Base-by-base conservation (phyloP, 2,113 vertebrate species). In the Laticauda colubrina region DNA sequence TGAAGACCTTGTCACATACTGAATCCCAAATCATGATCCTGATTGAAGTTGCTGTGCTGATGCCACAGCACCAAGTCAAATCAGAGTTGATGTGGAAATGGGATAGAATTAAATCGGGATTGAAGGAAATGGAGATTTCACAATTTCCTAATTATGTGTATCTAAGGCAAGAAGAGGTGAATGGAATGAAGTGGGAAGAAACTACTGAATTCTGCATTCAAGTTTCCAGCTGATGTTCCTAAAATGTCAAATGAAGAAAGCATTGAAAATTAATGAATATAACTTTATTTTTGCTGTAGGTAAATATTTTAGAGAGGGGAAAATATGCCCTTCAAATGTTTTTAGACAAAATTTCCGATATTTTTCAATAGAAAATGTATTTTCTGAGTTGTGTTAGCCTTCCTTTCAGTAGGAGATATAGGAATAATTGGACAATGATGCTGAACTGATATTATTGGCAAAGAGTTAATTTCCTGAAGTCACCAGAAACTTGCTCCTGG, bases 391-490 rank as follows among this genome's bases (percentile, higher is more conserved):
- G 69, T 91, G 48, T 94, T 69, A 26, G 20, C 8, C 0, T 53
- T 85, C 51, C 85, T 8, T 9, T 0, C 90, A 94, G 10, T 95
- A 10, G 89, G 2, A 3, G 10, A 24, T 9, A 91, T n/a, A 54
- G 93, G 91, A 94, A 59, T 93, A 93, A 90, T 55, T 95, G 93
- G 87, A 43, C 96, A 91, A 8, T 1, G 61, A 93, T 94, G 92
- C 87, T 85, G 90, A 86, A 54, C 93, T 61, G 90, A 87, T 92
- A 18, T 87, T 95, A 89, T 92, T 95, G 51, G 45, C 11, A 91
- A 87, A 93, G 23, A 59, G 93, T 59, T 95, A 92, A 95, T 94
- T 96, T 96, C 94, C 90, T 91, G 29, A 57, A 95, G 39, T 95
- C 90, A 91, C 20, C 51, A 88, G 7, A 93, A 94, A 24, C 61